Conservation (phyloP, 2,888 invertebrate species). For the Salticus scenicus region DNA sequence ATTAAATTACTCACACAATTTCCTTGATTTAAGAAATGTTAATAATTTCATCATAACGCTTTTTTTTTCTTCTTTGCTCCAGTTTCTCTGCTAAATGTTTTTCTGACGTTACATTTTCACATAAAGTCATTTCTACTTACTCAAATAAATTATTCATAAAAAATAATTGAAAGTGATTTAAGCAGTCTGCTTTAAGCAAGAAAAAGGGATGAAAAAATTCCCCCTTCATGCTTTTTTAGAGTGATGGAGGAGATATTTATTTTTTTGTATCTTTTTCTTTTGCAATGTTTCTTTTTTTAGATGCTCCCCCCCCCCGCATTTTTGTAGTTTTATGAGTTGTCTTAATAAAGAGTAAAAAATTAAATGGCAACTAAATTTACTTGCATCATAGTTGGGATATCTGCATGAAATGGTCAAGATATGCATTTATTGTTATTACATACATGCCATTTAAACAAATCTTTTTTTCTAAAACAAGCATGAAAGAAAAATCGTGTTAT, state of each 20-base stretch:
- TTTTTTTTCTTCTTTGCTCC: background rate
- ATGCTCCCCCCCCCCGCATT: background rate
- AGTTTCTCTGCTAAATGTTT: conserved; percentile 3
- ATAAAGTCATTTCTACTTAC: background rate
- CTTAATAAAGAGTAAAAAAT: background rate
- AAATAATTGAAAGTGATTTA: conserved; percentile 7
- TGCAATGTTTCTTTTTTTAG: background rate
- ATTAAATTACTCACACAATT: background rate
- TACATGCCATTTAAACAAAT: no score
- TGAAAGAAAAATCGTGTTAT: no score
- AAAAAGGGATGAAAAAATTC: background rate
- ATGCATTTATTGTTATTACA: no score
- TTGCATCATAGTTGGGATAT: no score
- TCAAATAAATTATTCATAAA: conserved; percentile 3
- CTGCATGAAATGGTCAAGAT: no score
- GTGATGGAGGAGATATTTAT: background rate
- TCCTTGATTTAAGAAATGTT: conserved; percentile 3
- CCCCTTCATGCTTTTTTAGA: background rate
- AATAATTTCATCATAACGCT: conserved; percentile 3
- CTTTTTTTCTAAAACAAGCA: no score
- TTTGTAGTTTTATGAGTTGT: background rate
- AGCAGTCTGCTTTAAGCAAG: background rate
- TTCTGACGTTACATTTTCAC: background rate
- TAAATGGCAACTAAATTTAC: no score
- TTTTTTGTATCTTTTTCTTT: background rate